phyloP scores from a whole-genome alignment of 2,797 vertebrate genomes.

The Enteromius fasciolatus region DNA sequence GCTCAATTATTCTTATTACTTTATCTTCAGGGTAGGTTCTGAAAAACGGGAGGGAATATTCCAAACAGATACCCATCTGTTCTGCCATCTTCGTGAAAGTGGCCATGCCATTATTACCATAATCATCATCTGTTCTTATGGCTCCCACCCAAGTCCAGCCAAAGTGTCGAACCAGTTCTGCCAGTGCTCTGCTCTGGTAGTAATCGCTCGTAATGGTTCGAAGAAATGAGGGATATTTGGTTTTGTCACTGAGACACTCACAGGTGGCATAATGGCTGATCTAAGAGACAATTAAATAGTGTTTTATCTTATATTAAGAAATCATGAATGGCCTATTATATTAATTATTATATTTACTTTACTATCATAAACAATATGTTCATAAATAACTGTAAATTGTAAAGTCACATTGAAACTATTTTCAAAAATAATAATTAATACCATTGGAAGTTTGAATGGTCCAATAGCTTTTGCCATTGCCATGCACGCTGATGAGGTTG shows the following conservation, averaged over 20 bases:
- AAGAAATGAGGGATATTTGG: slow-evolving; percentile 76
- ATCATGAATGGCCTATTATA: neutral
- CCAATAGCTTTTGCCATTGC: slow-evolving; percentile 72
- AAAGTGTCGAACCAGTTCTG: slow-evolving; percentile 75
- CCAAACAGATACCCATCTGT: slow-evolving; percentile 64
- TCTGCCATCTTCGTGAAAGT: slow-evolving; percentile 58
- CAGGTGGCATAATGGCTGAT: slow-evolving; percentile 79
- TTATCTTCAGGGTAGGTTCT: slow-evolving; percentile 60
- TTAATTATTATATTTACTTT: neutral
- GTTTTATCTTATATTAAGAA: neutral
- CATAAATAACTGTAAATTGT: neutral
- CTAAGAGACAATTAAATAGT: slow-evolving; percentile 56
- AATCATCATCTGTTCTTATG: slow-evolving; percentile 72
- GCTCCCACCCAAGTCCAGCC: slow-evolving; percentile 81
- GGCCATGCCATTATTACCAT: slow-evolving; percentile 63
- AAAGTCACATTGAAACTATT: neutral
- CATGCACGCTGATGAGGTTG: slow-evolving; percentile 72
- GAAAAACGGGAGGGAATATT: slow-evolving; percentile 63
- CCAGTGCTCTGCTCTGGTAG: slow-evolving; percentile 76
- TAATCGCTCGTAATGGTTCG: slow-evolving; percentile 79
- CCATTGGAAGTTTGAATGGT: slow-evolving; percentile 73
- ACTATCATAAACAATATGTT: neutral
- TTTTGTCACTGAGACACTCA: slow-evolving; percentile 76
- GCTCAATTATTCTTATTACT: slow-evolving; percentile 57
- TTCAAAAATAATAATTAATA: slow-evolving; percentile 44